A percentile compares a stretch with the other conserved stretches of the same genome.
Conservation (phyloP, 2,113 vertebrate species). For the Tragelaphus imberbis region DNA sequence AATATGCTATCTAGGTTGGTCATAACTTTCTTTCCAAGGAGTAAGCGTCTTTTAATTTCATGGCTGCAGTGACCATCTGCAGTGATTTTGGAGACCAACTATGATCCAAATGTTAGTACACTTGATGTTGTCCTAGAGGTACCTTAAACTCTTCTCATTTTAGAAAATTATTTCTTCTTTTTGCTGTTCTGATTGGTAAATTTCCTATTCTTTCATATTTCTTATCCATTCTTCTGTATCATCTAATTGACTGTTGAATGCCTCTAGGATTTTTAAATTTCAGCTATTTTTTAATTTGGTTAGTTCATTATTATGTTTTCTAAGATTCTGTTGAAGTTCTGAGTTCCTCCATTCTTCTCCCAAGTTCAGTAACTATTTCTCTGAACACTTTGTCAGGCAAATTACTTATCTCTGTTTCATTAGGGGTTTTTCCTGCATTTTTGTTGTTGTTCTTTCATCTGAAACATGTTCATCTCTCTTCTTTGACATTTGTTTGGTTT, state of each 20-base stretch:
- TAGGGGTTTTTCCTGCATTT: neutral
- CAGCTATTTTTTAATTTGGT: neutral
- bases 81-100: too few species aligned
- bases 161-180: neutral
- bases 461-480: neutral
- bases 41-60: too few species aligned
- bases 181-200: neutral
- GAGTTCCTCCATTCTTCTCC: neutral
- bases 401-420: neutral
- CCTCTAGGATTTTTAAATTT: neutral
- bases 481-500: neutral
- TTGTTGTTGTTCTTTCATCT: neutral
- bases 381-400: neutral
- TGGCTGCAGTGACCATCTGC: too few species aligned
- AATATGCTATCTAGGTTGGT: too few species aligned
- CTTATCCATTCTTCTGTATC: neutral
- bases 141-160: neutral
- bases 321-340: neutral
- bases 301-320: neutral
- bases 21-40: too few species aligned
- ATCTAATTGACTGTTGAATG: neutral
- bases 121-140: neutral
- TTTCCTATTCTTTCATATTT: neutral
- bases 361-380: neutral
- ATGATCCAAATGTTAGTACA: neutral